phyloP scores from a whole-genome alignment of 2,888 invertebrate genomes.

The Nephrocerus scutellatus region DNA sequence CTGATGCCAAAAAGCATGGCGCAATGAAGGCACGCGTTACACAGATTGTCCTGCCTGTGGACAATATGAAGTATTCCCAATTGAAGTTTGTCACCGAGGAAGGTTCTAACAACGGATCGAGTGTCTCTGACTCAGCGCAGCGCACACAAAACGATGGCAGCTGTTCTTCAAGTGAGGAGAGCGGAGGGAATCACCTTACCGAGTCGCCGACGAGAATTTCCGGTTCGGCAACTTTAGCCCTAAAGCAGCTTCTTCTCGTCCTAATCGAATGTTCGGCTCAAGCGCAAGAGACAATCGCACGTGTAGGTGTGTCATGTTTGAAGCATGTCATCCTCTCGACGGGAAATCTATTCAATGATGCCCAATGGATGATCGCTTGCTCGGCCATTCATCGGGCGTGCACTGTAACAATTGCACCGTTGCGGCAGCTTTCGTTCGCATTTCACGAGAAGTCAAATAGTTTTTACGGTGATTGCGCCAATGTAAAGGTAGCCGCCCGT shows the following conservation, averaged over 20 bases:
- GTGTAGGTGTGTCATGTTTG: slow-evolving; percentile 87
- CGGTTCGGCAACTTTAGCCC: slow-evolving; percentile 65
- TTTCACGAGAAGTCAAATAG: slow-evolving; percentile 89
- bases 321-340: slow-evolving; percentile 78
- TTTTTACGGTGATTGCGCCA: slow-evolving; percentile 87
- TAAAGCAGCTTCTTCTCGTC: slow-evolving; percentile 78
- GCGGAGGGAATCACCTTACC: slow-evolving; percentile 44
- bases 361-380: slow-evolving; percentile 82
- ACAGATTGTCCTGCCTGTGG: slow-evolving; percentile 43
- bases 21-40: slow-evolving; percentile 36
- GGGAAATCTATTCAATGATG: slow-evolving; percentile 69
- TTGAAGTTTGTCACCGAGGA: slow-evolving; percentile 44
- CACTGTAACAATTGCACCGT: slow-evolving; percentile 76
- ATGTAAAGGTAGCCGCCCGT: slow-evolving; percentile 88
- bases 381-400: slow-evolving; percentile 77
- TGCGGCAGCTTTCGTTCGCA: slow-evolving; percentile 81
- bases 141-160: too few relatives aligned
- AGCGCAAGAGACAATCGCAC: slow-evolving; percentile 80
- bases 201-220: slow-evolving; percentile 50
- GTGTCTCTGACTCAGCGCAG: too few relatives aligned
- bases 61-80: slow-evolving; percentile 44
- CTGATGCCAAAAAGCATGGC: slow-evolving; percentile 28
- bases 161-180: slow-evolving; percentile 40
- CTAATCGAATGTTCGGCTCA: slow-evolving; percentile 87
- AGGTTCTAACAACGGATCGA: too few relatives aligned